Conservation (phyloP, 2,797 vertebrate genomes). For the Falco columbarius region DNA sequence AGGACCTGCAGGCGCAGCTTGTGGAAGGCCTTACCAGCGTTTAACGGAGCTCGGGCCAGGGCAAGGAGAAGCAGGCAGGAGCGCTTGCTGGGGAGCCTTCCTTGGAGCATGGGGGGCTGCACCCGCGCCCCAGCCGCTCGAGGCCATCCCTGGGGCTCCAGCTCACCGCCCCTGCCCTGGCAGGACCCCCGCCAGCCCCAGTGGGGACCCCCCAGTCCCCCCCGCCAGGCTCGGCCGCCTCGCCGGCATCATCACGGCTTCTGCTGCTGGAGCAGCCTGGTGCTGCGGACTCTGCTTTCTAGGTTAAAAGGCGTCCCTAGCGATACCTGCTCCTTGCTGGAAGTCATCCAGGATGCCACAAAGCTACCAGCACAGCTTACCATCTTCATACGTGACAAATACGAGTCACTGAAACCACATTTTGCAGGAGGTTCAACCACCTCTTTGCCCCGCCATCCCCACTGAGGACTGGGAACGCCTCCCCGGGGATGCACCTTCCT, state of each 20-base stretch:
- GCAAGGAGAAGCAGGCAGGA: too few species aligned
- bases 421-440: background rate
- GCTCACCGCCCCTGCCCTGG: too few species aligned
- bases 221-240: too few species aligned
- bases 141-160: too few species aligned
- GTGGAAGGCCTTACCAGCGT: too few species aligned
- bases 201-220: too few species aligned
- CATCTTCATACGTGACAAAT: rapidly evolving
- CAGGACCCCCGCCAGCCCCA: too few species aligned
- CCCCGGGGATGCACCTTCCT: background rate
- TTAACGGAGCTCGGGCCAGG: too few species aligned
- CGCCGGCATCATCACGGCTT: rapidly evolving
- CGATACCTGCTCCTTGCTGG: rapidly evolving
- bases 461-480: background rate
- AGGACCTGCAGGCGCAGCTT: rapidly evolving
- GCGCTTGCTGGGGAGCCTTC: too few species aligned
- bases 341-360: background rate
- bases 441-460: background rate
- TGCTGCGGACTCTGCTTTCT: background rate
- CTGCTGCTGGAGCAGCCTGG: rapidly evolving
- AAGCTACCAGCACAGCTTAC: background rate
- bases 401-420: rapidly evolving
- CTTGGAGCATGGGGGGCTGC: too few species aligned
- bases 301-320: background rate
- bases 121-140: too few species aligned